Percentiles rank a stretch among this genome's conserved stretches.
Conservation (phyloP, 2,113 vertebrate genomes). For the Hyperopisus bebe region DNA sequence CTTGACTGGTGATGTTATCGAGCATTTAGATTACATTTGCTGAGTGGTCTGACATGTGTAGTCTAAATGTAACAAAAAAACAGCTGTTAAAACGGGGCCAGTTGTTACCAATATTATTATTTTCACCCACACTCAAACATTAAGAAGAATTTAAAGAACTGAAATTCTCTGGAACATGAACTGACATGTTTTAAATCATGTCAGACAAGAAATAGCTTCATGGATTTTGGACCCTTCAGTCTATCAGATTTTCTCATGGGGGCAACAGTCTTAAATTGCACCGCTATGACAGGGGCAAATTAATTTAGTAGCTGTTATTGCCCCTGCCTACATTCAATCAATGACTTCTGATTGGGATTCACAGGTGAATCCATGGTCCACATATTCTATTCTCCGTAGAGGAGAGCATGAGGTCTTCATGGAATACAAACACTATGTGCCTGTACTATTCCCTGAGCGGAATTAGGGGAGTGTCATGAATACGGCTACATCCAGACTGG, state of each 20-base stretch:
- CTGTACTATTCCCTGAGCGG: neutral
- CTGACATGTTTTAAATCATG: neutral
- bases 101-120: neutral
- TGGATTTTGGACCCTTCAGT: neutral
- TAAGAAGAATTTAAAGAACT: neutral
- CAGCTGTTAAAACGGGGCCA: neutral
- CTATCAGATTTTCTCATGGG: neutral
- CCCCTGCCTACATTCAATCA: neutral
- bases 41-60: neutral
- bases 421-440: neutral
- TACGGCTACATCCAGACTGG: neutral
- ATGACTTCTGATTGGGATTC: neutral
- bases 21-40: neutral
- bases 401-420: neutral
- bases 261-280: neutral
- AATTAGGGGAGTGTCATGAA: neutral
- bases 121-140: neutral
- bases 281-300: neutral
- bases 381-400: neutral
- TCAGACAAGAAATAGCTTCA: neutral
- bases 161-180: neutral
- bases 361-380: neutral
- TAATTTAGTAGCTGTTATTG: neutral
- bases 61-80: neutral
- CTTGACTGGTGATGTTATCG: neutral